Evolutionary conservation across 2,888 invertebrate species (phyloP).

Genomic region (Tethea ocularis): DNA sequence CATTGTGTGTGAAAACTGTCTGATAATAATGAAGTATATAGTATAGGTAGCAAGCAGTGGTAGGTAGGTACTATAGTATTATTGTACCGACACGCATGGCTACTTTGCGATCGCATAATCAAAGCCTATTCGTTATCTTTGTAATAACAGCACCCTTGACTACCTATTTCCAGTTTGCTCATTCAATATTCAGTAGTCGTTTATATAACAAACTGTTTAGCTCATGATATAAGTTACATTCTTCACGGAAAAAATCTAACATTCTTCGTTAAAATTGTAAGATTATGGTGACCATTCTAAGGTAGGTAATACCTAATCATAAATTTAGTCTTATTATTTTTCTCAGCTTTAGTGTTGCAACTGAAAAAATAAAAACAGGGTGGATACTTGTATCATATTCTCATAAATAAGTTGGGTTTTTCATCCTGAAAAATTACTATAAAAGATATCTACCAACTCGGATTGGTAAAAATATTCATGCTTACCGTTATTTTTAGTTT

Average conservation of each 20-base stretch:
- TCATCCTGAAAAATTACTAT: too few species aligned
- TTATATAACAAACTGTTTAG: constrained; percentile 26
- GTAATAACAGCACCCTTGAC: constrained; percentile 28
- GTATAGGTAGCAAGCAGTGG: constrained; percentile 25
- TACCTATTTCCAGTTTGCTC: constrained; percentile 12
- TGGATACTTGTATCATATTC: too few species aligned
- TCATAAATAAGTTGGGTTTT: too few species aligned
- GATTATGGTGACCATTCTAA: constrained; percentile 38
- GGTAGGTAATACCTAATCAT: too few species aligned
- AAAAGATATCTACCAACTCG: too few species aligned
- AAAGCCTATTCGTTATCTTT: constrained; percentile 41
- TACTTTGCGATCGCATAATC: constrained; percentile 35
- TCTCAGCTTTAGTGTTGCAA: too few species aligned
- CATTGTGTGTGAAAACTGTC: background rate
- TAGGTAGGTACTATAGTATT: constrained; percentile 11
- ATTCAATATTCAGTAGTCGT: constrained; percentile 24
- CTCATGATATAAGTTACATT: constrained; percentile 19
- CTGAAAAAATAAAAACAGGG: too few species aligned
- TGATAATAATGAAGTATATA: constrained; percentile 15
- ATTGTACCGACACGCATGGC: constrained; percentile 27
- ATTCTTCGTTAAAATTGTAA: constrained; percentile 17
- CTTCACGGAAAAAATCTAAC: constrained; percentile 19
- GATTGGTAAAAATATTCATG: too few species aligned
- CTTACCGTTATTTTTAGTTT: too few species aligned
- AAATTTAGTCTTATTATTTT: constrained; percentile 5